A percentile compares a stretch with the other conserved stretches of the same genome.
These are phyloP conservation scores for Corythaeola cristata DNA, from an alignment of 2,113 vertebrate genomes.

Conservation along the genomic window DNA sequence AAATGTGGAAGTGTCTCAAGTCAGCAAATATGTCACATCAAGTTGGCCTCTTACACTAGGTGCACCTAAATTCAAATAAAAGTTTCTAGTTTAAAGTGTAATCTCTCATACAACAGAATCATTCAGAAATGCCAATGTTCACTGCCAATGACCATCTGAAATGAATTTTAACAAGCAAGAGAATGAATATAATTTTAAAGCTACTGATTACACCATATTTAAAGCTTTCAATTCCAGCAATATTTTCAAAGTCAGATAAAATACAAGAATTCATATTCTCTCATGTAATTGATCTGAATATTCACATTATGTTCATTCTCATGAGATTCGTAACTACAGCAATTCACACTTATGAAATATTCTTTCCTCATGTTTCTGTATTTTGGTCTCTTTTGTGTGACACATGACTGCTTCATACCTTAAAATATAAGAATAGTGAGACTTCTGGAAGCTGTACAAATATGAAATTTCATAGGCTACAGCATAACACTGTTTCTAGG, in stretches of 20 bases:
- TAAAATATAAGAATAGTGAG: neutral
- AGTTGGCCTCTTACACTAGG: neutral
- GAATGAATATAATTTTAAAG: neutral
- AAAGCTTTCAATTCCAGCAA: neutral
- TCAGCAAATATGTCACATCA: neutral
- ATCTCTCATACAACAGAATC: neutral
- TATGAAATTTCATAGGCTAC: neutral
- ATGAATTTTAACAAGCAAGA: neutral
- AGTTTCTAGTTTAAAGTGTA: neutral
- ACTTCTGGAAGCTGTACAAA: neutral
- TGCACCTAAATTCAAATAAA: neutral
- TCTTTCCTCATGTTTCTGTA: neutral
- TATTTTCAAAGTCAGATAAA: neutral
- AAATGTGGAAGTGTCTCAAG: neutral
- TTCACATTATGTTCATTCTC: neutral
- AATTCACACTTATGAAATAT: neutral
- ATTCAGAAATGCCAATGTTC: neutral
- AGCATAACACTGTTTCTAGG: neutral
- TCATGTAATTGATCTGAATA: neutral
- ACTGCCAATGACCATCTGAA: neutral
- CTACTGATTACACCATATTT: neutral
- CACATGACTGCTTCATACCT: neutral
- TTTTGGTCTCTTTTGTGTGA: neutral
- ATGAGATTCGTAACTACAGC: neutral
- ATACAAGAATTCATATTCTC: neutral